These are phyloP conservation scores for Alligator mississippiensis DNA, from an alignment of 2,113 vertebrate genomes.

Conservation along the genomic window DNA sequence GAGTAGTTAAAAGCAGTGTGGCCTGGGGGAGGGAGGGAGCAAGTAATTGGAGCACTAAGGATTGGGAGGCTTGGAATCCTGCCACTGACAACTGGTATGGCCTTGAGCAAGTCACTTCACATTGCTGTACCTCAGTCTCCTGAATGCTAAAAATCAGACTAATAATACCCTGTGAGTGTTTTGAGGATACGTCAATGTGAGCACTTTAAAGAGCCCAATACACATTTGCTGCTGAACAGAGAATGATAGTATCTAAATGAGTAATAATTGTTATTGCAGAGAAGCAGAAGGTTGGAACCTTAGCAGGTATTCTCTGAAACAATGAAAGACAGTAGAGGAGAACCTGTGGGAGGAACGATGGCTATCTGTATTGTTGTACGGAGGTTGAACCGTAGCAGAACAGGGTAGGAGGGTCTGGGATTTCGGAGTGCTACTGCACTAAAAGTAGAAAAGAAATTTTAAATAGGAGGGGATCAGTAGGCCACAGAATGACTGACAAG, in stretches of 20 bases:
- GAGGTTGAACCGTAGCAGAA: neutral
- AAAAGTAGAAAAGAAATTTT: neutral
- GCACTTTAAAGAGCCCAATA: neutral
- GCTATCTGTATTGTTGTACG: rapidly evolving
- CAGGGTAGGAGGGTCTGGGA: neutral
- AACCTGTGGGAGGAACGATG: neutral
- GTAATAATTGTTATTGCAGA: neutral
- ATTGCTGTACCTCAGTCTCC: neutral
- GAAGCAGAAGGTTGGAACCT: neutral
- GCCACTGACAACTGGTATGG: neutral
- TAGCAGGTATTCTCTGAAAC: neutral
- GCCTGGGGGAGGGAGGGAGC: neutral
- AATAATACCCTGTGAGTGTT: neutral
- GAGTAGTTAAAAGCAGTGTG: neutral
- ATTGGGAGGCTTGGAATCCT: neutral
- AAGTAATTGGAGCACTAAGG: neutral
- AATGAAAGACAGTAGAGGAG: neutral
- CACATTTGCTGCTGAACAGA: neutral
- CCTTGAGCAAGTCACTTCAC: neutral
- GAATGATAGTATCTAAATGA: neutral
- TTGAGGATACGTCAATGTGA: neutral
- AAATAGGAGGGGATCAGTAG: neutral
- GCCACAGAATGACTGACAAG: neutral
- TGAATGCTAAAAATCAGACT: neutral
- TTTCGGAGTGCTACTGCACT: neutral